phyloP scores from a whole-genome alignment of 2,113 vertebrate species.

The Austrofundulus limnaeus region DNA sequence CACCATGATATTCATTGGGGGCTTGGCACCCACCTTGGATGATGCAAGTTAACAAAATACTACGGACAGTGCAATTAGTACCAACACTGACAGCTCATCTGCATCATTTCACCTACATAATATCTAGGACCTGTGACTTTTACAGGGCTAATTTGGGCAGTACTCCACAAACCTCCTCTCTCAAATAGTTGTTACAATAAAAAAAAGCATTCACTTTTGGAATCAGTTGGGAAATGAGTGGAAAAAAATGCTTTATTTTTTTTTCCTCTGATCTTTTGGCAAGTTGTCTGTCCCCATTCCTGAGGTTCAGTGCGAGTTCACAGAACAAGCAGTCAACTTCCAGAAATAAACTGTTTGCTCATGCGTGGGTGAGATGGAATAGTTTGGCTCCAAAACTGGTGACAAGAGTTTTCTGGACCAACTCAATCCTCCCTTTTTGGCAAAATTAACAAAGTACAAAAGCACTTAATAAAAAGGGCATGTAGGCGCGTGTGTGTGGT shows the following conservation, averaged over 20 bases:
- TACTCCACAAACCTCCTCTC: no score
- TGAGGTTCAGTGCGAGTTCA: conserved; percentile 74
- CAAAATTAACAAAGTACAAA: conserved; percentile 20
- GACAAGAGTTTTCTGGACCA: conserved; percentile 60
- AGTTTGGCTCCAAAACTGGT: conserved; percentile 61
- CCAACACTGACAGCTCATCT: no score
- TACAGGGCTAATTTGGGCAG: no score
- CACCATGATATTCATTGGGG: no score
- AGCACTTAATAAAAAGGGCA: conserved; percentile 21
- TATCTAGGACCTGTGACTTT: conserved; percentile 17
- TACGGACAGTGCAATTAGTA: no score
- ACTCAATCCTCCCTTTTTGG: conserved; percentile 17
- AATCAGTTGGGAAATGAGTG: conserved; percentile 5
- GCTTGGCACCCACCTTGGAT: no score
- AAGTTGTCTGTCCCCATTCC: conserved; percentile 68
- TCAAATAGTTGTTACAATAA: no score
- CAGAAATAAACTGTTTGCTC: conserved; percentile 82
- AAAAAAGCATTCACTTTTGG: conserved; percentile 13
- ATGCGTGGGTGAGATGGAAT: conserved; percentile 76
- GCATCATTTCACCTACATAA: no score
- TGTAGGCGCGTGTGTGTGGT: not conserved
- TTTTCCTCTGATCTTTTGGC: conserved; percentile 57
- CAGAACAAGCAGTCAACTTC: conserved; percentile 67
- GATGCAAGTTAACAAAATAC: no score
- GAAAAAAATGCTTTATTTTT: conserved; percentile 50